phyloP scores from a whole-genome alignment of 1,140 invertebrate genomes.

The Caenorhabditis latens region DNA sequence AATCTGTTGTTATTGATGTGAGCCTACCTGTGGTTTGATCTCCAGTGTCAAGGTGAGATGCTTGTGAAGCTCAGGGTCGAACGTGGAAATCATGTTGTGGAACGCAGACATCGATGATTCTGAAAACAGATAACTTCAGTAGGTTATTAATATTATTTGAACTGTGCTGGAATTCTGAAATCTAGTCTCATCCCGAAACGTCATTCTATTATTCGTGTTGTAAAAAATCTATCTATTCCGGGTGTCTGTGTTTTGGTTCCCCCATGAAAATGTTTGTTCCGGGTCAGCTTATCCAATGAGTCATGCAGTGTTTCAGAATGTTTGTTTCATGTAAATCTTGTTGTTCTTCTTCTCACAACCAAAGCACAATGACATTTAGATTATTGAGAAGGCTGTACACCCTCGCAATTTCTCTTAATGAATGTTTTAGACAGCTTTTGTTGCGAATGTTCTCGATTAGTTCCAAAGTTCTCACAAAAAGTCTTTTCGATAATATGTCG shows the following conservation, averaged over 20 bases:
- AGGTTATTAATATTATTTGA: too few relatives aligned
- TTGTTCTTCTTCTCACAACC: not conserved
- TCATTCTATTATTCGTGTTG: too few relatives aligned
- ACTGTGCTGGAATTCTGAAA: too few relatives aligned
- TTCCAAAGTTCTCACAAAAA: not conserved
- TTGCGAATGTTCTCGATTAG: conserved; percentile 5
- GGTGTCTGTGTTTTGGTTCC: too few relatives aligned
- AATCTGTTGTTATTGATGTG: too few relatives aligned
- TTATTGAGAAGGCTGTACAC: not conserved
- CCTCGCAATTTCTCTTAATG: not conserved
- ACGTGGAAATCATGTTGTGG: conserved; percentile 61
- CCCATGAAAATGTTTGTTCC: too few relatives aligned
- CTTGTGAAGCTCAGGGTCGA: conserved; percentile 85
- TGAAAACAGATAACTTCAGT: conserved; percentile 49
- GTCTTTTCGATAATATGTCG: not conserved
- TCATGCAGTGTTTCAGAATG: not conserved
- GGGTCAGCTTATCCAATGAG: too few relatives aligned
- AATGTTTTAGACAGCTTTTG: conserved; percentile 12
- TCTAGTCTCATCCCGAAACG: too few relatives aligned
- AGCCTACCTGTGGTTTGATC: conserved; percentile 85
- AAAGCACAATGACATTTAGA: conserved; percentile 6
- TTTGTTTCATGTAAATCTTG: not conserved
- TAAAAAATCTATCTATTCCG: too few relatives aligned
- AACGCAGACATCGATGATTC: conserved; percentile 68
- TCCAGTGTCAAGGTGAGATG: conserved; percentile 85